Conservation (phyloP, 2,113 vertebrate species). For the Rhineura floridana region DNA sequence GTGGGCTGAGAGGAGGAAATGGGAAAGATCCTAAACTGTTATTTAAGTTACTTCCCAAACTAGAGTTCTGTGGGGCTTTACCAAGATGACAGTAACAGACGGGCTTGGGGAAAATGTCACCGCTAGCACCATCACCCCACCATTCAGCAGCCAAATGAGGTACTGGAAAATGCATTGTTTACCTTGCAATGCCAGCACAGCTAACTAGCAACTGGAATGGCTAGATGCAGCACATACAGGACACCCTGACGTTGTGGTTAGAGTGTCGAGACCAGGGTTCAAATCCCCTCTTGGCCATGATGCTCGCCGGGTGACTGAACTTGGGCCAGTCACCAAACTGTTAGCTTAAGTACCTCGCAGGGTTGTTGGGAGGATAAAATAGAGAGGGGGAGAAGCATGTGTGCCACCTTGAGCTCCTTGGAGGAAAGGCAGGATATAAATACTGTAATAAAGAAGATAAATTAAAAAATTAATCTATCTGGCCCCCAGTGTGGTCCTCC, state of each 20-base stretch:
- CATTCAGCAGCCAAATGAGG: not conserved
- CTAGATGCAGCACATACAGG: not conserved
- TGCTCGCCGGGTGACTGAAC: too few species aligned
- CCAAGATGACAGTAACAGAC: not conserved
- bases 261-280: too few species aligned
- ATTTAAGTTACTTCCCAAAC: not conserved
- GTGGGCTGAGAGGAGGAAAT: conserved; percentile 31
- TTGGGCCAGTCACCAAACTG: not conserved
- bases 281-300: too few species aligned
- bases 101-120: not conserved
- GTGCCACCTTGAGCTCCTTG: not conserved
- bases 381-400: not conserved
- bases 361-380: not conserved
- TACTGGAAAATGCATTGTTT: not conserved
- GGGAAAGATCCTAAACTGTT: conserved; percentile 57
- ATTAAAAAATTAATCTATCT: too few species aligned
- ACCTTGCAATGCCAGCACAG: not conserved
- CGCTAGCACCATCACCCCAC: too few species aligned
- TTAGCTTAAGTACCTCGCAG: not conserved
- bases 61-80: not conserved
- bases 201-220: not conserved
- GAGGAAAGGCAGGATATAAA: not conserved
- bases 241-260: too few species aligned
- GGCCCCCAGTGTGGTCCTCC: not conserved
- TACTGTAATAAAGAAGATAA: too few species aligned